Evolutionary conservation across 2,797 vertebrate genomes (phyloP).

Genomic region (Euphonia xanthogaster): DNA sequence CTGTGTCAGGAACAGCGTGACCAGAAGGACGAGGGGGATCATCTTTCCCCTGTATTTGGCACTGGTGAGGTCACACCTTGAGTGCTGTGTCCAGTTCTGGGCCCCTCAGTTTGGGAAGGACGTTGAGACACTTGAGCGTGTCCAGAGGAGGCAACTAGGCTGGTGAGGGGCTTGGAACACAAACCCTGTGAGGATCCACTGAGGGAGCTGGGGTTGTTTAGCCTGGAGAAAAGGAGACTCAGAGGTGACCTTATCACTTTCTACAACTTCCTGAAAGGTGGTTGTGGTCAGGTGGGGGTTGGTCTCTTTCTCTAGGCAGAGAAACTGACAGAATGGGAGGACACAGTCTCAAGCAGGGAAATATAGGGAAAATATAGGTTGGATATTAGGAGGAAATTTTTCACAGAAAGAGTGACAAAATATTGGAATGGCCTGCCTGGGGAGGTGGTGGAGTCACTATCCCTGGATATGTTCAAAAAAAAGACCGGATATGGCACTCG

Average conservation of each 20-base stretch:
- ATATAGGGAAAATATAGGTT: not conserved
- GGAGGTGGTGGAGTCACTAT: not conserved
- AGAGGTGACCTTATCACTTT: not conserved
- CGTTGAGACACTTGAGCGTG: rapidly evolving
- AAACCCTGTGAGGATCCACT: not conserved
- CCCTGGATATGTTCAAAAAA: not conserved
- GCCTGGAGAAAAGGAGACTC: not conserved
- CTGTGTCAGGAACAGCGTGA: too few relatives aligned
- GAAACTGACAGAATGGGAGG: not conserved
- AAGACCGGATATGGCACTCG: not conserved
- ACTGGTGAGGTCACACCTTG: too few relatives aligned
- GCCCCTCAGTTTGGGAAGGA: not conserved
- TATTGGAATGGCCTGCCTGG: not conserved
- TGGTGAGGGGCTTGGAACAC: not conserved
- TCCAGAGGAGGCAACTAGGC: not conserved
- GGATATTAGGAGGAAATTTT: not conserved
- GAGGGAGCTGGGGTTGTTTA: not conserved
- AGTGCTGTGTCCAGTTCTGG: not conserved
- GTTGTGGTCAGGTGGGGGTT: rapidly evolving
- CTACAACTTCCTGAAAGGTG: not conserved
- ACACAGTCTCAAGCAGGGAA: not conserved
- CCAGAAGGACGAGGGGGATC: not conserved
- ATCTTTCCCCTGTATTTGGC: not conserved
- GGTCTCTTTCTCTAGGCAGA: not conserved
- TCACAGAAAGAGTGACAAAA: not conserved